Conservation (phyloP, 2,113 vertebrate genomes). For the Amia ocellicauda region DNA sequence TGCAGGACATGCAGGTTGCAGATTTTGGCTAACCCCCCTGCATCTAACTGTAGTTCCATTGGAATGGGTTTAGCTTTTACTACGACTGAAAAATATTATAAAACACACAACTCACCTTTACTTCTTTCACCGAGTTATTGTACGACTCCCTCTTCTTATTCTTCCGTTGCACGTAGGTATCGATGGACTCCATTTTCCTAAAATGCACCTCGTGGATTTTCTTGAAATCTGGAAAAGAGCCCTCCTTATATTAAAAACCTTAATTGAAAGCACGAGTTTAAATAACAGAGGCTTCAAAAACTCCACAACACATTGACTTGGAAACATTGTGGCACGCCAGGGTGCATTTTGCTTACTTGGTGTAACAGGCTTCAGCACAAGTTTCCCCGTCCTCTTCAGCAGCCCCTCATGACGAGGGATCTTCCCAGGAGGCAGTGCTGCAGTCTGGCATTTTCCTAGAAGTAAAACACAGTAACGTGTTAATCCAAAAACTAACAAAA, state of each 20-base stretch:
- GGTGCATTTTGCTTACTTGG: constrained; percentile 73
- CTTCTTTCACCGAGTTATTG: constrained; percentile 56
- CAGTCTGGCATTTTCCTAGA: constrained; percentile 21
- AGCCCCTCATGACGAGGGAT: constrained; percentile 51
- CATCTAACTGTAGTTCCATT: too few species aligned
- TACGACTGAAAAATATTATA: too few species aligned
- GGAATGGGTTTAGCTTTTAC: too few species aligned
- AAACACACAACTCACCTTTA: constrained; percentile 79
- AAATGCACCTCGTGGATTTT: constrained; percentile 89
- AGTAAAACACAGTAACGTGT: neutral
- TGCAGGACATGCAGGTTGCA: too few species aligned
- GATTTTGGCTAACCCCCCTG: too few species aligned
- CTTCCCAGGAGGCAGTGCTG: constrained; percentile 43
- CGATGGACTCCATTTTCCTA: constrained; percentile 92
- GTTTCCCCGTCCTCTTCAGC: constrained; percentile 51
- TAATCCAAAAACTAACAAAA: neutral
- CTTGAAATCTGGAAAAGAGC: constrained; percentile 76
- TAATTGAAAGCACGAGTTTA: too few species aligned
- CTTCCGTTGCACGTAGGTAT: constrained; percentile 81
- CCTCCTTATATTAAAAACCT: too few species aligned
- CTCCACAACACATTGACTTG: too few species aligned
- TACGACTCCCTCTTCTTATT: constrained; percentile 64
- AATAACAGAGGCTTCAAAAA: too few species aligned
- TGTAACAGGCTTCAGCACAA: constrained; percentile 57
- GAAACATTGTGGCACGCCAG: too few species aligned